phyloP scores from a whole-genome alignment of 2,797 vertebrate genomes.

The Smutsia gigantea region DNA sequence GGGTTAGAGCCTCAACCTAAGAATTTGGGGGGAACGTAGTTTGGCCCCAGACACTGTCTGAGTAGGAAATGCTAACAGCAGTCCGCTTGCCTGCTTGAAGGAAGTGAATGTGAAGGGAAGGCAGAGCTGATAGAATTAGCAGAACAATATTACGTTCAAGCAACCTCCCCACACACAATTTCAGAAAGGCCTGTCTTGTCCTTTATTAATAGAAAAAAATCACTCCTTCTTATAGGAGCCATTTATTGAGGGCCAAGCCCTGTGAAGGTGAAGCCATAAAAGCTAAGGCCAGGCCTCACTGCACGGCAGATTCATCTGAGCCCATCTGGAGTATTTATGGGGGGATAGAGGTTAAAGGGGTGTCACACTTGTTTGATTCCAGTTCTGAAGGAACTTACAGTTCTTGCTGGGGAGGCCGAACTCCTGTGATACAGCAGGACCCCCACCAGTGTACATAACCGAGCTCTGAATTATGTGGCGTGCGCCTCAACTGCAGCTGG shows the following conservation, averaged over 20 bases:
- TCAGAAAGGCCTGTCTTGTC: not conserved
- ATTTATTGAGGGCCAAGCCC: not conserved
- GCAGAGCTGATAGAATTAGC: not conserved
- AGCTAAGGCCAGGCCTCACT: not conserved
- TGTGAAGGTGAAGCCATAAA: not conserved
- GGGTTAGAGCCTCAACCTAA: not conserved
- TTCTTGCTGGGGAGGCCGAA: not conserved
- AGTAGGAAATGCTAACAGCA: not conserved
- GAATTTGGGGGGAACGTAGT: not conserved
- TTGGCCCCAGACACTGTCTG: not conserved
- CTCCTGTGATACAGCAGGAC: fast-evolving
- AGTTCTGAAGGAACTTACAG: not conserved
- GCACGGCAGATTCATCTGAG: fast-evolving
- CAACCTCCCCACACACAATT: not conserved
- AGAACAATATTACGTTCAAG: not conserved
- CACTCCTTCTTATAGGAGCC: not conserved
- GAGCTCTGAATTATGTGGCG: fast-evolving
- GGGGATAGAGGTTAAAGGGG: not conserved
- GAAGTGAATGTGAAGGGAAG: not conserved
- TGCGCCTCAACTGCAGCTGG: not conserved
- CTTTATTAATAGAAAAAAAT: not conserved
- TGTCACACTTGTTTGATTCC: not conserved
- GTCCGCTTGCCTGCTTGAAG: not conserved
- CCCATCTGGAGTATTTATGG: not conserved
- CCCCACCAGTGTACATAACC: not conserved